These are phyloP conservation scores for Pavo muticus DNA, from an alignment of 2,113 vertebrate species.

Conservation along the genomic window DNA sequence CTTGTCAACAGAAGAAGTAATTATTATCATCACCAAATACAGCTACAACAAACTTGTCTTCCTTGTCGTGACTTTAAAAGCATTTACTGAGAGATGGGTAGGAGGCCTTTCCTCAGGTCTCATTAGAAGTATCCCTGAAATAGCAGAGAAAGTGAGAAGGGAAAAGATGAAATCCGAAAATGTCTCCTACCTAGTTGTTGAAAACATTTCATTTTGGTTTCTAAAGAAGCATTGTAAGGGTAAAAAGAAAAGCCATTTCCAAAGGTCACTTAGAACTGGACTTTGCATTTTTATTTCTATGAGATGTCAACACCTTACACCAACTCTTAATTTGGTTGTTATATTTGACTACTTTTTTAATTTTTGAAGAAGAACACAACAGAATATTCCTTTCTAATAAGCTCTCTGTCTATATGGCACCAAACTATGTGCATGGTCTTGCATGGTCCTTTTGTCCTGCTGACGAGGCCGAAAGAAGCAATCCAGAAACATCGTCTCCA, in stretches of 20 bases:
- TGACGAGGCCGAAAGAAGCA: background rate
- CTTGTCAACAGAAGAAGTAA: background rate
- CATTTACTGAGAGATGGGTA: background rate
- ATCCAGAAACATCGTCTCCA: background rate
- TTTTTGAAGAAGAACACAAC: background rate
- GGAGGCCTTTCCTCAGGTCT: background rate
- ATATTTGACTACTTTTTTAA: background rate
- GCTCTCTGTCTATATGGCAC: background rate
- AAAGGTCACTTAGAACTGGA: background rate
- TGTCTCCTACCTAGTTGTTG: background rate
- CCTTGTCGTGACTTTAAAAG: background rate
- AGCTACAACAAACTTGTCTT: background rate
- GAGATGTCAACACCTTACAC: background rate
- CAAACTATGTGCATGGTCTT: background rate
- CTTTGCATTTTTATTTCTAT: background rate
- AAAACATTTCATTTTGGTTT: background rate
- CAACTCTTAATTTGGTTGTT: background rate
- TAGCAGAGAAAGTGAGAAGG: background rate
- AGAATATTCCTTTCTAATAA: background rate
- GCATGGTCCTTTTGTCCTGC: background rate
- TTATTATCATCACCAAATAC: background rate
- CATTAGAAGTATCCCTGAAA: background rate
- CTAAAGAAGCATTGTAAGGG: background rate
- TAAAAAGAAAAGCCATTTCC: background rate
- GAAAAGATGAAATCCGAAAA: background rate